Evolutionary conservation across 2,113 vertebrate species (phyloP).

Genomic region (Micronycteris hirsuta): DNA sequence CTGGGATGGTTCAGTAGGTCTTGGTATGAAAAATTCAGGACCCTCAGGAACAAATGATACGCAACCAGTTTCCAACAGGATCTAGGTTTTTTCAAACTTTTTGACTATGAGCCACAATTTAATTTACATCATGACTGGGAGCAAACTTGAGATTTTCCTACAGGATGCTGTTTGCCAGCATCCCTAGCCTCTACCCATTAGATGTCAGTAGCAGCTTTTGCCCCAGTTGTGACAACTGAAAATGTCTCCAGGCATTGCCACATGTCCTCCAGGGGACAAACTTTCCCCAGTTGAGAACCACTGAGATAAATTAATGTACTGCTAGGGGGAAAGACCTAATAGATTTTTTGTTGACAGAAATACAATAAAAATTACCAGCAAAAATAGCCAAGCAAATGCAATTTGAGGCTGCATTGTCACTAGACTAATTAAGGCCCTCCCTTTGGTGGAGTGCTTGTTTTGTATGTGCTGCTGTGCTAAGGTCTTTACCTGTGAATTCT

Average conservation of each 20-base stretch:
- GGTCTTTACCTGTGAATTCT: background rate
- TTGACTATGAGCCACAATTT: background rate
- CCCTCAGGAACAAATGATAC: background rate
- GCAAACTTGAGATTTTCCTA: background rate
- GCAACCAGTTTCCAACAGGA: background rate
- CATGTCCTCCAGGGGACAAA: background rate
- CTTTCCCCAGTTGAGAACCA: background rate
- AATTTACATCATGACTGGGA: background rate
- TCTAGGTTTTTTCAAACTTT: constrained; percentile 10
- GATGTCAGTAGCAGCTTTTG: background rate
- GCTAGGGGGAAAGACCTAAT: background rate
- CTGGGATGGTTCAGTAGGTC: background rate
- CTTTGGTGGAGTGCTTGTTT: background rate
- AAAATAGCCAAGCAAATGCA: background rate
- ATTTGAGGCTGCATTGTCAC: background rate
- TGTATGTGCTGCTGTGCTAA: background rate
- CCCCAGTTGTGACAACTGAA: background rate
- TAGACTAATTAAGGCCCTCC: background rate
- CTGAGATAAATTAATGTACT: background rate
- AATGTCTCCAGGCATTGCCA: background rate
- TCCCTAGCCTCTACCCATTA: background rate
- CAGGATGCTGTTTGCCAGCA: background rate
- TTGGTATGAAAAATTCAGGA: background rate
- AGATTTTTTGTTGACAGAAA: background rate
- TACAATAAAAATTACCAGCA: background rate